Conservation (phyloP, 2,888 invertebrate genomes). For the Sphaerophoria taeniata region DNA sequence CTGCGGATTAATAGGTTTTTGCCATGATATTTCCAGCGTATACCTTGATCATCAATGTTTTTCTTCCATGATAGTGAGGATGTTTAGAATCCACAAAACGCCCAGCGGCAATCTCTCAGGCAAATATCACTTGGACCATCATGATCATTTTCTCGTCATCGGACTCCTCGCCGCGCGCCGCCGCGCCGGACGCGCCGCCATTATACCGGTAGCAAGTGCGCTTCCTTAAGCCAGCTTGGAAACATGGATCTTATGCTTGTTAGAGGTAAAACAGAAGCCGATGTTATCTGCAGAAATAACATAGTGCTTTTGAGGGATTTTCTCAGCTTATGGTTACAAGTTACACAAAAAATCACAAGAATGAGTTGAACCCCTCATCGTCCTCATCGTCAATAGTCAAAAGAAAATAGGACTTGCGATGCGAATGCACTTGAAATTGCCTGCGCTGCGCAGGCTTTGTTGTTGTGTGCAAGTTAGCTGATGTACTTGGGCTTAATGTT, state of each 20-base stretch:
- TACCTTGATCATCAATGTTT: too few species aligned
- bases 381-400: conserved; percentile 1
- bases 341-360: conserved; percentile 50
- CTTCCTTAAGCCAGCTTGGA: conserved; percentile 45
- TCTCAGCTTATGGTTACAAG: conserved; percentile 72
- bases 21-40: too few species aligned
- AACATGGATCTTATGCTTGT: conserved; percentile 73
- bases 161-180: not conserved
- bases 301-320: conserved; percentile 65
- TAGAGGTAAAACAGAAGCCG: conserved; percentile 73
- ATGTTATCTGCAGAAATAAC: conserved; percentile 69
- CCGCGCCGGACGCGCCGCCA: not conserved
- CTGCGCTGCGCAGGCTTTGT: conserved; percentile 54
- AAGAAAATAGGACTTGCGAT: conserved; percentile 27
- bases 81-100: too few species aligned
- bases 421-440: conserved; percentile 67
- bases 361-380: conserved; percentile 21
- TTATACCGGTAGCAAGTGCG: conserved; percentile 49
- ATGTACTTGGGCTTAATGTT: conserved; percentile 32
- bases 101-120: conserved; percentile 71
- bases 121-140: conserved; percentile 74
- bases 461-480: conserved; percentile 32
- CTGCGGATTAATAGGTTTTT: conserved; percentile 56
- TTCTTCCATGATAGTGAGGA: too few species aligned
- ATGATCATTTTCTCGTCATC: conserved; percentile 41